These are phyloP conservation scores for Urosaurus nigricauda DNA, from an alignment of 2,797 vertebrate species.

Conservation along the genomic window DNA sequence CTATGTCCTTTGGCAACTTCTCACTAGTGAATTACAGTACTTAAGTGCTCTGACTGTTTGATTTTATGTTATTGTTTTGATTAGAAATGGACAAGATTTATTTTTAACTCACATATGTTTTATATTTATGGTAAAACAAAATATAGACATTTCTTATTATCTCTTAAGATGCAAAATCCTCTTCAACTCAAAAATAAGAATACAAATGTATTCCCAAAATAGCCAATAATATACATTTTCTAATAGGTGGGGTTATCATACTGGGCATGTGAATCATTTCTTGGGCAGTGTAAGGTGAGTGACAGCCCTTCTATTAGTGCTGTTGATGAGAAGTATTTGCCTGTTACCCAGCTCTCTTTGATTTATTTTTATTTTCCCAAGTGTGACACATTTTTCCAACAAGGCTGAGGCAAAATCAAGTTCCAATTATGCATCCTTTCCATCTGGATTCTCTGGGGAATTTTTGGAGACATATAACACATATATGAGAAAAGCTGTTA, in stretches of 20 bases:
- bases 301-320: not conserved
- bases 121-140: constrained; percentile 4
- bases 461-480: not conserved
- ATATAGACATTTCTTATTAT: rapidly evolving
- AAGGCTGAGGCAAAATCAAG: not conserved
- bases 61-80: not conserved
- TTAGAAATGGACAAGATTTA: constrained; percentile 32
- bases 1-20: constrained; percentile 50
- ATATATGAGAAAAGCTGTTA: not conserved
- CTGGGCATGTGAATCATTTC: not conserved
- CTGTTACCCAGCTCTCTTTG: constrained; percentile 5
- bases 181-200: not conserved
- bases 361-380: constrained; percentile 53
- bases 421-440: constrained; percentile 14
- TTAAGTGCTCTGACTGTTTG: not conserved
- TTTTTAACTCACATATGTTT: constrained; percentile 16
- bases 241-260: not conserved
- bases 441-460: constrained; percentile 31
- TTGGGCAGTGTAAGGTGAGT: not conserved
- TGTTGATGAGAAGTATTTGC: constrained; percentile 40
- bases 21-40: constrained; percentile 9
- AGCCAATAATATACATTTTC: constrained; percentile 4
- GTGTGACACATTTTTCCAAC: constrained; percentile 22
- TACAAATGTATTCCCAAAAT: not conserved
- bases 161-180: not conserved